Evolutionary conservation across 2,797 vertebrate species (phyloP).

Genomic region (Megaceryle alcyon): DNA sequence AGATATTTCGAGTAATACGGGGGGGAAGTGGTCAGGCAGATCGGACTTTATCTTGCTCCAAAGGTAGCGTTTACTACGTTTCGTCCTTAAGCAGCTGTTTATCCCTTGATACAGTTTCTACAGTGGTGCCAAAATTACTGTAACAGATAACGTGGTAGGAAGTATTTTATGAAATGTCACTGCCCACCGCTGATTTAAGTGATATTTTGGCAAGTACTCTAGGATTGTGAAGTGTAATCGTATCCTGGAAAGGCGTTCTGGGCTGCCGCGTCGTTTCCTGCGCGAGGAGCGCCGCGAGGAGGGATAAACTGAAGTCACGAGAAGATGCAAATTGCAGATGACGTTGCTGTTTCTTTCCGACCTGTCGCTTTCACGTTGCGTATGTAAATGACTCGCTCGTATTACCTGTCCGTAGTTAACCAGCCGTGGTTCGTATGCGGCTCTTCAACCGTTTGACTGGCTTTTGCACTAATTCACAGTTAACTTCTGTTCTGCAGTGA

Average conservation of each 20-base stretch:
- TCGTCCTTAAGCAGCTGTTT: not conserved
- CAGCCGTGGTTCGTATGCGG: slow-evolving; percentile 13
- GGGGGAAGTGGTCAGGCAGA: not conserved
- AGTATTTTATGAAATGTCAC: not conserved
- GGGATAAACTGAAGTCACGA: not conserved
- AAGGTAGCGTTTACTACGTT: not conserved
- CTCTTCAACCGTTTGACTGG: slow-evolving; percentile 35
- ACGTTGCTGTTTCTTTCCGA: not conserved
- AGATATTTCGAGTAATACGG: not conserved
- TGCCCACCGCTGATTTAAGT: not conserved
- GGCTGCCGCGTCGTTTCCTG: not conserved
- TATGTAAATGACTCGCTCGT: not conserved
- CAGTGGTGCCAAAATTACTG: slow-evolving; percentile 1
- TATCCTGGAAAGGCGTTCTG: not conserved
- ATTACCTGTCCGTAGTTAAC: not conserved
- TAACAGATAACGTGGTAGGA: not conserved
- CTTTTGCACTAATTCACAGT: slow-evolving; percentile 75
- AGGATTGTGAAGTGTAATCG: not conserved
- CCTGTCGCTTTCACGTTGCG: not conserved
- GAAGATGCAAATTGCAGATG: not conserved
- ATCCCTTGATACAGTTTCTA: not conserved
- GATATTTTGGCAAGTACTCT: not conserved
- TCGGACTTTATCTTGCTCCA: not conserved
- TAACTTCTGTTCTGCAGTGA: slow-evolving; percentile 47
- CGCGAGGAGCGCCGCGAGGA: not conserved